These are phyloP conservation scores for Lineus longissimus DNA, from an alignment of 1,140 invertebrate genomes.

Conservation along the genomic window DNA sequence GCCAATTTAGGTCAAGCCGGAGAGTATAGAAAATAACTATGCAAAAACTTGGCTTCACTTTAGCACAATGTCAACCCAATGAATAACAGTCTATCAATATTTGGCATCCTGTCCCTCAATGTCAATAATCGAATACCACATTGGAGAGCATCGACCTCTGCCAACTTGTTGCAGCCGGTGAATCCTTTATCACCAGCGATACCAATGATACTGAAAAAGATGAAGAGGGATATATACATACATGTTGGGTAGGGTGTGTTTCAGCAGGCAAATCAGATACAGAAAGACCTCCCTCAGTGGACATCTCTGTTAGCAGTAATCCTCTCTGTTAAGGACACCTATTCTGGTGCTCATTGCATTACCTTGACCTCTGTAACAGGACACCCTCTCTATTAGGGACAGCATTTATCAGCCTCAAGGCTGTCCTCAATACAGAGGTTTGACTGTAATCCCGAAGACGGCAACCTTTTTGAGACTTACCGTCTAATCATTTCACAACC, in stretches of 20 bases:
- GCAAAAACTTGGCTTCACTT: too few relatives aligned
- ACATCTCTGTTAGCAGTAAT: constrained; percentile 10
- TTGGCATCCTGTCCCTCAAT: constrained; percentile 24
- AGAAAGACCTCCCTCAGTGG: constrained; percentile 2
- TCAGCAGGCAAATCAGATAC: background rate
- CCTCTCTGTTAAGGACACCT: background rate
- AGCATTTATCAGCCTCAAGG: too few relatives aligned
- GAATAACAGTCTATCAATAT: constrained; percentile 24
- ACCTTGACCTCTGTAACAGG: too few relatives aligned
- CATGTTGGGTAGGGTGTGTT: background rate
- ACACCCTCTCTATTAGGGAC: too few relatives aligned
- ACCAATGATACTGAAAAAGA: constrained; percentile 27
- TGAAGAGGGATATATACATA: background rate
- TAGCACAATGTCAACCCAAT: constrained; percentile 31
- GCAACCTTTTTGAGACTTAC: constrained; percentile 15
- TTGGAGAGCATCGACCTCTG: constrained; percentile 27
- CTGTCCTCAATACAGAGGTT: too few relatives aligned
- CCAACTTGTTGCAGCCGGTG: constrained; percentile 20
- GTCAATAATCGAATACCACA: constrained; percentile 28
- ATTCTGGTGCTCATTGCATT: too few relatives aligned
- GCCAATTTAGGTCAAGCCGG: too few relatives aligned
- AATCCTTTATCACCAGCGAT: constrained; percentile 24
- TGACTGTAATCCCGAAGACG: too few relatives aligned
- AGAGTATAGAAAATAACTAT: too few relatives aligned
- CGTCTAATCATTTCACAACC: constrained; percentile 40